phyloP scores from a whole-genome alignment of 2,888 invertebrate genomes.

The Eremobia ochroleuca region DNA sequence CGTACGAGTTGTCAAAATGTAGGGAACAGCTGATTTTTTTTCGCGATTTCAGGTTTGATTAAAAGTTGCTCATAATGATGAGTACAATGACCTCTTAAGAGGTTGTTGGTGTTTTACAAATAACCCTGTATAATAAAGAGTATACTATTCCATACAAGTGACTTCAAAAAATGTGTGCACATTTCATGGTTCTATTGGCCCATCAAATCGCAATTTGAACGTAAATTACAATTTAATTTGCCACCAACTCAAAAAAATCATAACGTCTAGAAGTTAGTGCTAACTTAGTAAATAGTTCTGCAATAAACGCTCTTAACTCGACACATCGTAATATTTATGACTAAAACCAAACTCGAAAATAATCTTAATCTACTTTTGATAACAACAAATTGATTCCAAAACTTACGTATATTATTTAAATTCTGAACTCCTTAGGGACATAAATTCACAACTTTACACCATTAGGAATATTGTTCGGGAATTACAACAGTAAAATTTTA shows the following conservation, averaged over 20 bases:
- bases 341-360: neutral
- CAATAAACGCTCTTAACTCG: neutral
- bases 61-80: no score
- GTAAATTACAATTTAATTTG: neutral
- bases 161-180: neutral
- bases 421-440: conserved; percentile 15
- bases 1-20: no score
- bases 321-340: conserved; percentile 14
- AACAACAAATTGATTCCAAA: conserved; percentile 47
- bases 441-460: conserved; percentile 62
- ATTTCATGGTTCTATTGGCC: neutral
- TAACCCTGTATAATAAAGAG: neutral
- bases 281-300: conserved; percentile 6
- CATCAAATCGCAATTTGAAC: neutral
- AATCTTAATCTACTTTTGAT: conserved; percentile 31
- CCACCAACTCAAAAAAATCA: neutral
- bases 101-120: no score
- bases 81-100: no score
- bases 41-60: no score
- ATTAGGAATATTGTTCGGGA: conserved; percentile 57
- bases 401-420: conserved; percentile 40
- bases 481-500: conserved; percentile 59
- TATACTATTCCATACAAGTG: neutral
- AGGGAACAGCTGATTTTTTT: no score
- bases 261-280: neutral